Conservation (phyloP, 2,888 invertebrate genomes). For the Bruchidius siliquastri region DNA sequence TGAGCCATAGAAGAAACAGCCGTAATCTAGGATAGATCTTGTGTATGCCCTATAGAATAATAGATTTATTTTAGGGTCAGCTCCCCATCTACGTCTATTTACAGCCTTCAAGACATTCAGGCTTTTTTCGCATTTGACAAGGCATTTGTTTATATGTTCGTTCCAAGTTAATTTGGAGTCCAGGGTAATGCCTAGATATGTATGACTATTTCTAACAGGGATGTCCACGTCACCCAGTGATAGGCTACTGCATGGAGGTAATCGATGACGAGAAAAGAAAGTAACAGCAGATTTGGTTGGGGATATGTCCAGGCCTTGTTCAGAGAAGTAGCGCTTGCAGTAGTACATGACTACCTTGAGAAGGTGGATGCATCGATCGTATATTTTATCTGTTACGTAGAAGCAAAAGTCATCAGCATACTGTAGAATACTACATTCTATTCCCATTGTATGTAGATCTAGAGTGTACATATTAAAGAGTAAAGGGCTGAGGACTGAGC, state of each 20-base stretch:
- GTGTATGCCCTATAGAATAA: constrained; percentile 2
- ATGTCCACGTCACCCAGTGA: neutral
- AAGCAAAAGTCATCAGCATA: constrained; percentile 5
- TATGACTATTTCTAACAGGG: neutral
- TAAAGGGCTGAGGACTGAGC: neutral
- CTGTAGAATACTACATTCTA: neutral
- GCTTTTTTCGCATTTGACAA: constrained; percentile 1
- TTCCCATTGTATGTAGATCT: neutral
- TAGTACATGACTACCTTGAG: neutral
- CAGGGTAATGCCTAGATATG: neutral
- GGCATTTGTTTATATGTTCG: neutral
- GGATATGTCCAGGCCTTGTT: too few species aligned
- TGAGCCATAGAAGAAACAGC: constrained; percentile 3
- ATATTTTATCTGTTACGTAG: neutral
- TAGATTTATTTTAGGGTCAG: neutral
- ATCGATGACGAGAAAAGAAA: too few species aligned
- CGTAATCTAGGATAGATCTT: constrained; percentile 4
- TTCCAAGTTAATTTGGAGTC: constrained; percentile 3
- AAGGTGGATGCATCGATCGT: neutral
- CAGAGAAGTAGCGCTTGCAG: too few species aligned
- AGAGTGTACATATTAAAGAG: constrained; percentile 3
- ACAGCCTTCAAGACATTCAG: constrained; percentile 1
- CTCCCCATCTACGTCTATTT: constrained; percentile 1
- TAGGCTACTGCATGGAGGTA: too few species aligned
- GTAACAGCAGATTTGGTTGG: too few species aligned